These are phyloP conservation scores for Neoascia interrupta DNA, from an alignment of 2,888 invertebrate genomes.

Conservation along the genomic window DNA sequence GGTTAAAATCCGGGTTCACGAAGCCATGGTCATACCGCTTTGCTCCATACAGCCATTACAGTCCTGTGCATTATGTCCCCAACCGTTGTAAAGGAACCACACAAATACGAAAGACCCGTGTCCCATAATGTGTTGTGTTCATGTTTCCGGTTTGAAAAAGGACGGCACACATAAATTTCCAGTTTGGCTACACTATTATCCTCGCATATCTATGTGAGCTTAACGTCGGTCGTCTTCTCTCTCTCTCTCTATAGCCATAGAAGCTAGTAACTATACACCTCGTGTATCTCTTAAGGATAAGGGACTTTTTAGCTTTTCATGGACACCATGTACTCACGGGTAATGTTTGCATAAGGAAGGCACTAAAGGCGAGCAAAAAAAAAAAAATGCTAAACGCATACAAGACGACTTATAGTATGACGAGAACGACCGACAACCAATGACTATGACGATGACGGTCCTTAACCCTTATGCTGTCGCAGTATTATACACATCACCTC, in stretches of 20 bases:
- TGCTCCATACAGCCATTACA: too few species aligned
- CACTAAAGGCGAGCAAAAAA: conserved; percentile 33
- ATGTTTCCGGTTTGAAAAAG: conserved; percentile 63
- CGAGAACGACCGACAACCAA: conserved; percentile 1
- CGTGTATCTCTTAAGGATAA: conserved; percentile 60
- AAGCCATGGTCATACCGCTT: conserved; percentile 27
- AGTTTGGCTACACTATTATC: conserved; percentile 57
- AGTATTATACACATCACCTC: not conserved
- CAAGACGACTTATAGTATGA: conserved; percentile 16
- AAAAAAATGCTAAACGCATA: conserved; percentile 55
- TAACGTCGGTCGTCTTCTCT: too few species aligned
- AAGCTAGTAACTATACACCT: too few species aligned
- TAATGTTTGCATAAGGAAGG: conserved; percentile 56
- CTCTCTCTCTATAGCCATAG: too few species aligned
- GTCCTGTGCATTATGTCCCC: conserved; percentile 50
- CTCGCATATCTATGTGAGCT: conserved; percentile 4
- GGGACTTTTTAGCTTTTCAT: conserved; percentile 67
- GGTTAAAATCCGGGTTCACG: conserved; percentile 66
- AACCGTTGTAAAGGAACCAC: conserved; percentile 65
- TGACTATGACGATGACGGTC: conserved; percentile 64
- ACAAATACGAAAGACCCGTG: conserved; percentile 61
- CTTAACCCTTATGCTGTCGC: conserved; percentile 70
- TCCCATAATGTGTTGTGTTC: conserved; percentile 65
- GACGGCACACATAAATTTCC: conserved; percentile 62
- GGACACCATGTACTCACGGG: conserved; percentile 46